Percentiles rank a stretch among this genome's conserved stretches.
These are phyloP conservation scores for Psammodynastes pulverulentus DNA, from an alignment of 2,113 vertebrate genomes.

Conservation along the genomic window DNA sequence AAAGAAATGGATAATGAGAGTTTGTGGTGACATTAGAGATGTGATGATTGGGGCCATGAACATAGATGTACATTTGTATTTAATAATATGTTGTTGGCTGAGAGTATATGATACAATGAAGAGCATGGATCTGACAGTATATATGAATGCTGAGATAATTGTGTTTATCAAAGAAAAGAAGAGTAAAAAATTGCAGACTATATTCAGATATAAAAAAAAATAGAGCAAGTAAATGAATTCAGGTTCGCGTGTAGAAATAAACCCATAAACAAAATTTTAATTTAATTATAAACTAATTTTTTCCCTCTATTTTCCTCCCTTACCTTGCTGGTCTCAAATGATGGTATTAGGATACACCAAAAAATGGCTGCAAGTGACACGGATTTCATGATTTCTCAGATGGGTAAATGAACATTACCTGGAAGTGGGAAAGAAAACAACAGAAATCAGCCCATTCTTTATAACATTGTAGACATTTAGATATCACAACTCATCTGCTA, in stretches of 20 bases:
- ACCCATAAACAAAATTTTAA: neutral
- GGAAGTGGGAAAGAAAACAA: conserved; percentile 5
- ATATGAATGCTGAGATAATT: neutral
- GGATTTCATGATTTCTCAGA: conserved; percentile 24
- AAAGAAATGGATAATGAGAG: neutral
- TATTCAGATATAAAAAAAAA: neutral
- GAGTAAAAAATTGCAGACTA: neutral
- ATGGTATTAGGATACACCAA: conserved; percentile 54
- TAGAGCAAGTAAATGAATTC: neutral
- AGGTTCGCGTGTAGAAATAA: neutral
- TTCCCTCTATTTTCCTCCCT: conserved; percentile 8
- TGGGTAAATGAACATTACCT: conserved; percentile 32
- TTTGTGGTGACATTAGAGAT: neutral
- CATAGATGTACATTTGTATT: neutral
- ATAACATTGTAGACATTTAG: neutral
- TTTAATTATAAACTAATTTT: neutral
- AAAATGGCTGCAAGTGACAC: conserved; percentile 47
- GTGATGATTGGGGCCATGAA: neutral
- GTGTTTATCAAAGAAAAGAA: neutral
- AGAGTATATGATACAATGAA: neutral
- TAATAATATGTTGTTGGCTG: neutral
- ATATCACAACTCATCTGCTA: neutral
- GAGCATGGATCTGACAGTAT: neutral
- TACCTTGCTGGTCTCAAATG: conserved; percentile 70
- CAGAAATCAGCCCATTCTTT: neutral